phyloP scores from a whole-genome alignment of 1,140 invertebrate species.

The Lanistes nyassanus region DNA sequence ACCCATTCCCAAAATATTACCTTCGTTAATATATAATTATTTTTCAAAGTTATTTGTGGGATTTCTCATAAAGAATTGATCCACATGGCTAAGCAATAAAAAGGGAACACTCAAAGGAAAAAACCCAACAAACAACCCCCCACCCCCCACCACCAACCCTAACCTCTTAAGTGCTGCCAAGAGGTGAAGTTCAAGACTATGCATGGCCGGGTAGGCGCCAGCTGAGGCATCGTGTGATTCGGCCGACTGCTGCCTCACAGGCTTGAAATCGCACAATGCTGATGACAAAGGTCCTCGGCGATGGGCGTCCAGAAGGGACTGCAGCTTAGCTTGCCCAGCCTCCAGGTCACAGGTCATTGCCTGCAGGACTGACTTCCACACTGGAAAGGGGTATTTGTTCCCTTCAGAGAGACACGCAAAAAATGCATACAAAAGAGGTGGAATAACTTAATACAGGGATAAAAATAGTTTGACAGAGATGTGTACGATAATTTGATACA shows the following conservation, averaged over 20 bases:
- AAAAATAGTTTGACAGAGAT: too few species aligned
- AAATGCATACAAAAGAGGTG: too few species aligned
- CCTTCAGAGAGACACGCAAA: too few species aligned
- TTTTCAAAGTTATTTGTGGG: background rate
- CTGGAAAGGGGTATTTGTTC: too few species aligned
- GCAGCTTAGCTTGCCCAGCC: background rate
- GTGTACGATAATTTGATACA: too few species aligned
- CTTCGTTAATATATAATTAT: too few species aligned
- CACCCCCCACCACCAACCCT: background rate
- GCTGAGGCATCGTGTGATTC: background rate
- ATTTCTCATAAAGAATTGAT: background rate
- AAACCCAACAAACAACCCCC: background rate
- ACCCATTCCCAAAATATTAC: background rate
- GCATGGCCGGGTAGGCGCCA: slow-evolving; percentile 1
- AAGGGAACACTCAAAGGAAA: background rate
- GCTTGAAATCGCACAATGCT: background rate
- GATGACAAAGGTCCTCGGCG: slow-evolving; percentile 2
- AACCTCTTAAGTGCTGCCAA: slow-evolving; percentile 22
- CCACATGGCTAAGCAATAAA: too few species aligned
- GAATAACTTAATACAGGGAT: too few species aligned
- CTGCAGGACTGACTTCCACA: background rate
- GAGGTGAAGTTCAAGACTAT: slow-evolving; percentile 19
- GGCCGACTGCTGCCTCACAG: background rate
- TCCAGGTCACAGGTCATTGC: background rate
- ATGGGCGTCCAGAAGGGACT: slow-evolving; percentile 11